A percentile compares a stretch with the other conserved stretches of the same genome.
Evolutionary conservation across 2,888 invertebrate species (phyloP).

Genomic region (Eupithecia abbreviata): DNA sequence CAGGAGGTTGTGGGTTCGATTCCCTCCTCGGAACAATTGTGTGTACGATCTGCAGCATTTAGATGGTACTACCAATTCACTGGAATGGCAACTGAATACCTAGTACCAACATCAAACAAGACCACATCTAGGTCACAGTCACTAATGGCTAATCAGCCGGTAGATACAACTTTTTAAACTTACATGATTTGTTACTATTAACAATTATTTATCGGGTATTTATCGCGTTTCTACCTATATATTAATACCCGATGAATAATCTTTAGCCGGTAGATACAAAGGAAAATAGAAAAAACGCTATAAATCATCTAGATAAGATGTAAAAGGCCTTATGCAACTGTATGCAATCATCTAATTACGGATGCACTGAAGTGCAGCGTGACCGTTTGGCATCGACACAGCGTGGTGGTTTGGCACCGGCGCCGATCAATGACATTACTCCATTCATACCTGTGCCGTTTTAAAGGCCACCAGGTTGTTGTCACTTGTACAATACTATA

Average conservation of each 20-base stretch:
- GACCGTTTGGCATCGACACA: slow-evolving; percentile 10
- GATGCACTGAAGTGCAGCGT: slow-evolving; percentile 15
- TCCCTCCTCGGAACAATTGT: too few relatives aligned
- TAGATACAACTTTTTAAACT: too few relatives aligned
- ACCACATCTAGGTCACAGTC: neutral
- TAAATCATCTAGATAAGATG: neutral
- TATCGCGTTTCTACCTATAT: too few relatives aligned
- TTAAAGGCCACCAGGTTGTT: slow-evolving; percentile 34
- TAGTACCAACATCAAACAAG: neutral
- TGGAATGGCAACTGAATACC: neutral
- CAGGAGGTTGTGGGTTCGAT: too few relatives aligned
- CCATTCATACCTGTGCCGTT: slow-evolving; percentile 68
- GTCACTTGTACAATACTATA: neutral
- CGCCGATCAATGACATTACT: slow-evolving; percentile 68
- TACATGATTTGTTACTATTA: too few relatives aligned
- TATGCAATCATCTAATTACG: slow-evolving; percentile 19
- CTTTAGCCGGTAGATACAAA: neutral
- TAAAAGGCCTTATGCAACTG: slow-evolving; percentile 30
- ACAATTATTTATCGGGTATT: too few relatives aligned
- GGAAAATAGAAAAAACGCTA: neutral
- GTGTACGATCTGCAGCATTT: too few relatives aligned
- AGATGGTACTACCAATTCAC: too few relatives aligned
- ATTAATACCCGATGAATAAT: too few relatives aligned
- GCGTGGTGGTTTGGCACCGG: slow-evolving; percentile 17
- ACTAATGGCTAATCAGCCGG: neutral